Evolutionary conservation across 1,140 invertebrate genomes (phyloP).

Genomic region (Neocloeon triangulifer): DNA sequence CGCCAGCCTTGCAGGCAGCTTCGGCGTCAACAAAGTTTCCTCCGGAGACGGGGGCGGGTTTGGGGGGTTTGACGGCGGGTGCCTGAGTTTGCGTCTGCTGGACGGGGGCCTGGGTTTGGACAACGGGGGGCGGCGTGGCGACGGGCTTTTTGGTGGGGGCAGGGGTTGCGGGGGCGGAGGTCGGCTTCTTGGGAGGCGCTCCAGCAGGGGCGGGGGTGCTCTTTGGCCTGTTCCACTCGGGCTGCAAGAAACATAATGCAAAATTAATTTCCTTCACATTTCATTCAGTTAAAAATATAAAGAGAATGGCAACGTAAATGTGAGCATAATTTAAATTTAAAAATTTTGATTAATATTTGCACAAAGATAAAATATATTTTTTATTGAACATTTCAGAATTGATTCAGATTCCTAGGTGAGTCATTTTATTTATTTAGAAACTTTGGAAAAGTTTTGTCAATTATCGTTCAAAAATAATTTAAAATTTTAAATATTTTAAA

Average conservation of each 20-base stretch:
- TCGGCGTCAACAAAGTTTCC: constrained; percentile 20
- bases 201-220: constrained; percentile 22
- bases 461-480: neutral
- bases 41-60: neutral
- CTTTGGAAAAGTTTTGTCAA: neutral
- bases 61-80: neutral
- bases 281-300: neutral
- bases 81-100: neutral
- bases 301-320: neutral
- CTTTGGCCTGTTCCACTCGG: constrained; percentile 42
- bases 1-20: constrained; percentile 39
- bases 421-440: neutral
- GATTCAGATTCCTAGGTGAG: neutral
- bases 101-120: neutral
- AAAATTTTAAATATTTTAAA: neutral
- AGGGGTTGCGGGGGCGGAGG: constrained; percentile 6
- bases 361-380: neutral
- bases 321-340: neutral
- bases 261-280: neutral
- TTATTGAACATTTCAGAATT: neutral
- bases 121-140: neutral
- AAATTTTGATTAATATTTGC: neutral
- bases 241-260: constrained; percentile 20
- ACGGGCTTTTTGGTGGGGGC: neutral
- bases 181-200: constrained; percentile 2